A percentile compares a stretch with the other conserved stretches of the same genome.
Evolutionary conservation across 2,888 invertebrate species (phyloP).

Genomic region (Carcina quercana): DNA sequence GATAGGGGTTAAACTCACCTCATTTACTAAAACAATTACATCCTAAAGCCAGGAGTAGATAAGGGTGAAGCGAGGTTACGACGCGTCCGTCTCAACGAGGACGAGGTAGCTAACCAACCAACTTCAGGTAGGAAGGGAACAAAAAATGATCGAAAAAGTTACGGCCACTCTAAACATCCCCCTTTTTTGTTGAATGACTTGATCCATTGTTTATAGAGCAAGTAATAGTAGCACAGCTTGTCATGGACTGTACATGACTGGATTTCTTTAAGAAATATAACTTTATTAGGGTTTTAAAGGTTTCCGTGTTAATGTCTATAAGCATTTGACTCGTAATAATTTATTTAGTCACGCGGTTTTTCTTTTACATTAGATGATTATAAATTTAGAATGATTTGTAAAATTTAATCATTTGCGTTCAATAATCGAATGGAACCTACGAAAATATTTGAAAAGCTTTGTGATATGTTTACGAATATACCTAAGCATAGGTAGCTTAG

Average conservation of each 20-base stretch:
- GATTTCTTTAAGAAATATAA: conserved; percentile 23
- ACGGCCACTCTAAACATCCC: conserved; percentile 66
- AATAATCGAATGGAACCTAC: too few species aligned
- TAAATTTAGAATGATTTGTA: too few species aligned
- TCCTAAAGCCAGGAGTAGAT: conserved; percentile 33
- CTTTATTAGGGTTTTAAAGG: neutral
- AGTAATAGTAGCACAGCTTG: conserved; percentile 49
- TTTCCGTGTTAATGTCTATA: too few species aligned
- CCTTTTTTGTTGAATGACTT: conserved; percentile 46
- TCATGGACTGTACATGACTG: conserved; percentile 51
- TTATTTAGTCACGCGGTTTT: too few species aligned
- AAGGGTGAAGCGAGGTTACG: conserved; percentile 33
- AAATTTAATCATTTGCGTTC: too few species aligned
- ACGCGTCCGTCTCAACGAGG: too few species aligned
- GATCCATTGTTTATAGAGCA: conserved; percentile 57
- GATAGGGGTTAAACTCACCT: conserved; percentile 41
- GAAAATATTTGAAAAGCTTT: too few species aligned
- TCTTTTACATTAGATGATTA: too few species aligned
- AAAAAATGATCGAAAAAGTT: conserved; percentile 54
- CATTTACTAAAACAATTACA: too few species aligned
- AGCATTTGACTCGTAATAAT: too few species aligned
- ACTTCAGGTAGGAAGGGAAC: conserved; percentile 64
- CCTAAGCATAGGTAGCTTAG: too few species aligned
- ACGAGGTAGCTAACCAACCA: conserved; percentile 41
- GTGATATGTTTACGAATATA: too few species aligned